phyloP scores from a whole-genome alignment of 2,888 invertebrate genomes.

The Drosophila infuscata region DNA sequence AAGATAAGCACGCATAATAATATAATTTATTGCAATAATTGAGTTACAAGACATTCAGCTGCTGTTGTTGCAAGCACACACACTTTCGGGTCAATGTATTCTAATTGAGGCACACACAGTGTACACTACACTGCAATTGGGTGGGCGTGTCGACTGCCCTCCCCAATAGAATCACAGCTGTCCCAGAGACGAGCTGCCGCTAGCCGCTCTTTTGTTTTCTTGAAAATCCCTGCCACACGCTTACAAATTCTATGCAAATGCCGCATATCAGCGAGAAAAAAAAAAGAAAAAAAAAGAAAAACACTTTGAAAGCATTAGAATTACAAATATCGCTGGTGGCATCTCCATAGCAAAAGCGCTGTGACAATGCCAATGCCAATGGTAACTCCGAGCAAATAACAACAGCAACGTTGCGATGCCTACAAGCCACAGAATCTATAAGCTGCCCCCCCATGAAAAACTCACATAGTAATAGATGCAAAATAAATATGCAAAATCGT shows the following conservation, averaged over 20 bases:
- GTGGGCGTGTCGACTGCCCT: conserved; percentile 14
- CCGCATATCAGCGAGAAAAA: conserved; percentile 45
- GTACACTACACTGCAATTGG: conserved; percentile 18
- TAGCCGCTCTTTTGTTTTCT: background rate
- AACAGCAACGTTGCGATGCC: conserved; percentile 37
- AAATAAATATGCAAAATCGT: conserved; percentile 76
- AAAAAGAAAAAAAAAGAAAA: conserved; percentile 14
- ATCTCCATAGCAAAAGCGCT: conserved; percentile 33
- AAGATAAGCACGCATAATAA: conserved; percentile 62
- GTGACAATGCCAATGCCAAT: conserved; percentile 55
- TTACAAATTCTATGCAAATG: conserved; percentile 45
- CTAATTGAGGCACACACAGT: conserved; percentile 44
- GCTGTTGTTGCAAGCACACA: conserved; percentile 8
- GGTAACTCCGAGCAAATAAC: conserved; percentile 13
- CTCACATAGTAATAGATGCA: conserved; percentile 64
- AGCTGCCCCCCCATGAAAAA: background rate
- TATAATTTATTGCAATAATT: conserved; percentile 63
- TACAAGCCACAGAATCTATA: conserved; percentile 23
- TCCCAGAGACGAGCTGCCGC: background rate
- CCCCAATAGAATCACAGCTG: background rate
- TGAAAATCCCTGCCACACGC: conserved; percentile 15
- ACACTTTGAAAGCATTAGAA: conserved; percentile 77
- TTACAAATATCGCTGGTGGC: conserved; percentile 66
- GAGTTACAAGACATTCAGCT: conserved; percentile 33
- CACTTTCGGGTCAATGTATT: conserved; percentile 42